A percentile compares a stretch with the other conserved stretches of the same genome.
phyloP scores from a whole-genome alignment of 2,888 invertebrate genomes.

The Marasmarcha lunaedactyla region DNA sequence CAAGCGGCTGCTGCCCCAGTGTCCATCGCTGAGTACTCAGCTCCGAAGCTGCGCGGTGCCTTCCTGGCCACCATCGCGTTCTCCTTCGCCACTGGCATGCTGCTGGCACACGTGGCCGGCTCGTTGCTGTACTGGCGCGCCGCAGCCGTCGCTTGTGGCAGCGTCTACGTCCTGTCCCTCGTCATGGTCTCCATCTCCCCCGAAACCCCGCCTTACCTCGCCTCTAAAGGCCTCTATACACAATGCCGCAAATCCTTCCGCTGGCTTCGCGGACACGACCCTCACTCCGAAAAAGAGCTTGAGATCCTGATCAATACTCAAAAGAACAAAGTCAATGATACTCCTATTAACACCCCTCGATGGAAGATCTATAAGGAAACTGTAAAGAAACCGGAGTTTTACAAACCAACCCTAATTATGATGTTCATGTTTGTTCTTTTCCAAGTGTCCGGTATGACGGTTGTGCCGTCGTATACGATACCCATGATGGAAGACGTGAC shows the following conservation, averaged over 20 bases:
- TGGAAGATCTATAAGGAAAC: slow-evolving; percentile 32
- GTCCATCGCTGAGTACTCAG: slow-evolving; percentile 58
- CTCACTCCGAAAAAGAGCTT: slow-evolving; percentile 56
- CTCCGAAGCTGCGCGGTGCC: slow-evolving; percentile 72
- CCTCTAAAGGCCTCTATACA: slow-evolving; percentile 58
- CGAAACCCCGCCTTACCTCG: slow-evolving; percentile 77
- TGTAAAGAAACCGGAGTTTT: slow-evolving; percentile 59
- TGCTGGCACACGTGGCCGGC: slow-evolving; percentile 74
- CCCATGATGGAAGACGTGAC: slow-evolving; percentile 72
- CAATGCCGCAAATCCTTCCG: slow-evolving; percentile 70
- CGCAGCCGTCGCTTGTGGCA: slow-evolving; percentile 64
- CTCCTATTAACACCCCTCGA: slow-evolving; percentile 34
- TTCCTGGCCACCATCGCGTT: slow-evolving; percentile 74
- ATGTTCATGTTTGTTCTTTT: slow-evolving; percentile 75
- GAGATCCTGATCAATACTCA: slow-evolving; percentile 48
- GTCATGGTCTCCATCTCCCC: slow-evolving; percentile 66
- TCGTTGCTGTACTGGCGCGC: slow-evolving; percentile 71
- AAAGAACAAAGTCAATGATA: slow-evolving; percentile 36
- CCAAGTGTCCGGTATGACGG: slow-evolving; percentile 78
- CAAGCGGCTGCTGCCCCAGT: slow-evolving; percentile 58
- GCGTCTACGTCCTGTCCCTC: slow-evolving; percentile 57
- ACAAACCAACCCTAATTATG: slow-evolving; percentile 72
- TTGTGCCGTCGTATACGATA: slow-evolving; percentile 77
- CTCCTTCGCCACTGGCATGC: slow-evolving; percentile 73
- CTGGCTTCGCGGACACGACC: slow-evolving; percentile 67